These are phyloP conservation scores for Vireo altiloquus DNA, from an alignment of 2,113 vertebrate species.

Conservation along the genomic window DNA sequence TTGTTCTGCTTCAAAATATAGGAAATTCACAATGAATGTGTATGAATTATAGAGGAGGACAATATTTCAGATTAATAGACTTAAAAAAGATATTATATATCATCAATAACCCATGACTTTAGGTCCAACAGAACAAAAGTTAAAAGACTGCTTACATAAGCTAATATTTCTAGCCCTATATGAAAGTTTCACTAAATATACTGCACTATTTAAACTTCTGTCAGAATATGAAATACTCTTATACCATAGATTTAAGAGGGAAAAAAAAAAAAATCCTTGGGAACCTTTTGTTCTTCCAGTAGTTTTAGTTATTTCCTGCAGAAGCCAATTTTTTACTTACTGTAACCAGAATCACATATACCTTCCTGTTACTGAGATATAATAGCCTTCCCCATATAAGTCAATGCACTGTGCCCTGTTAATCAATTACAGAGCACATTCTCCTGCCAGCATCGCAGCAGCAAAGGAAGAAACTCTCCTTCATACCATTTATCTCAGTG, in stretches of 20 bases:
- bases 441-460: background rate
- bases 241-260: background rate
- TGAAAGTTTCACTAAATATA: background rate
- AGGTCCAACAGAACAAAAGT: background rate
- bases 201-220: background rate
- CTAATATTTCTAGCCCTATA: background rate
- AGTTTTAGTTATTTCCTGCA: conserved; percentile 10
- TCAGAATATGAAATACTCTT: conserved; percentile 3
- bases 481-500: conserved; percentile 34
- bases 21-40: background rate
- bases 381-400: conserved; percentile 41
- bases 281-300: background rate
- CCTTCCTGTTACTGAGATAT: conserved; percentile 32
- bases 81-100: background rate
- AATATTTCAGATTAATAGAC: background rate
- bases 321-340: conserved; percentile 32
- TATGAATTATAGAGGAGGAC: background rate
- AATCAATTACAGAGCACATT: conserved; percentile 49
- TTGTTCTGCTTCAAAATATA: background rate
- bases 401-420: conserved; percentile 51
- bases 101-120: background rate
- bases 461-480: conserved; percentile 39
- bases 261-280: background rate
- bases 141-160: background rate
- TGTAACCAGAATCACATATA: background rate